Conservation (phyloP, 2,113 vertebrate genomes). For the Bagarius yarrelli region DNA sequence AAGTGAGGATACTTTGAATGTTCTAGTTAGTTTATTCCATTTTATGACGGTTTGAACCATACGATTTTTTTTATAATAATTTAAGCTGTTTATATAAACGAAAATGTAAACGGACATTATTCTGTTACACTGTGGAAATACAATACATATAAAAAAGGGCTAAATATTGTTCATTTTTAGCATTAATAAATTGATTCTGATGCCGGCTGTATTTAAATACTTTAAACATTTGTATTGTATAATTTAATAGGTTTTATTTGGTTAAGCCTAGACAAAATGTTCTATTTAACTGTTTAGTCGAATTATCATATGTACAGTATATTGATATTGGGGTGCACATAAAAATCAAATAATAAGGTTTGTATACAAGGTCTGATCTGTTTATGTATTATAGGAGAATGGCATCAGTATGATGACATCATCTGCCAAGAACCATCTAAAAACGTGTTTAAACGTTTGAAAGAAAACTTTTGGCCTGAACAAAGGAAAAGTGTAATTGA, state of each 20-base stretch:
- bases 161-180: neutral
- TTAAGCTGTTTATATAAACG: neutral
- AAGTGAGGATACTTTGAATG: neutral
- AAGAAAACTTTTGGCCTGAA: conserved; percentile 16
- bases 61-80: neutral
- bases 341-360: neutral
- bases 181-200: neutral
- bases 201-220: neutral
- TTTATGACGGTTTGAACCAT: too few species aligned
- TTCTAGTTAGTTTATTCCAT: neutral
- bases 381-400: conserved; percentile 65
- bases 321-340: neutral
- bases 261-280: neutral
- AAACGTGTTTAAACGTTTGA: accelerated
- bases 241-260: neutral
- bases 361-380: neutral
- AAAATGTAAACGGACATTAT: neutral
- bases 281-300: neutral
- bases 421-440: conserved; percentile 66
- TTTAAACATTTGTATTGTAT: neutral
- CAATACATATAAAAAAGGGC: neutral
- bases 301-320: neutral
- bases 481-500: conserved; percentile 53
- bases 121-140: neutral
- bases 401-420: conserved; percentile 96